A percentile compares a stretch with the other conserved stretches of the same genome.
Evolutionary conservation across 2,113 vertebrate genomes (phyloP).

Genomic region (Atherinomorus stipes): DNA sequence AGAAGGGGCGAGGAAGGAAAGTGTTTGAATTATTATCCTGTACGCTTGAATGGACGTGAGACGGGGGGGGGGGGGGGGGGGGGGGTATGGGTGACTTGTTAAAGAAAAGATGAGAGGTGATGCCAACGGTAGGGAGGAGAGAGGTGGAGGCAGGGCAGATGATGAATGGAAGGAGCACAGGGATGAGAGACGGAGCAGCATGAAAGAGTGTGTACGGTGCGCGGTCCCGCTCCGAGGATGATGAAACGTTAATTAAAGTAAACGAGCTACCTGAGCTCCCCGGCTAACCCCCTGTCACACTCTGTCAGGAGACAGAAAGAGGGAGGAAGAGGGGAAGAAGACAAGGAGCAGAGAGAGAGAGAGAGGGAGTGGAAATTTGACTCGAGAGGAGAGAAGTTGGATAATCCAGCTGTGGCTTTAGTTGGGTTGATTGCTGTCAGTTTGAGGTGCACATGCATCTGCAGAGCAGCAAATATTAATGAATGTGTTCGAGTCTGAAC

Average conservation of each 20-base stretch:
- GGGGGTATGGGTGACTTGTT: constrained; percentile 47
- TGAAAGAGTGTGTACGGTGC: constrained; percentile 60
- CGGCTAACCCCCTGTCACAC: constrained; percentile 80
- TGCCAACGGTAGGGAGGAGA: constrained; percentile 26
- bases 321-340: background rate
- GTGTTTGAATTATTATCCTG: constrained; percentile 73
- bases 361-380: constrained; percentile 37
- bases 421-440: constrained; percentile 59
- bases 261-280: constrained; percentile 82
- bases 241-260: constrained; percentile 85
- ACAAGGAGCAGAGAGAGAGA: background rate
- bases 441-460: background rate
- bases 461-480: constrained; percentile 10
- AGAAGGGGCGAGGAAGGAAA: constrained; percentile 51
- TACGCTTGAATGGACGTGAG: constrained; percentile 76
- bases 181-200: constrained; percentile 75
- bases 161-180: constrained; percentile 71
- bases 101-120: constrained; percentile 67
- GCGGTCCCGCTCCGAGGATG: constrained; percentile 72
- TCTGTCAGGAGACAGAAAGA: constrained; percentile 69
- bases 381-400: constrained; percentile 55
- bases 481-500: background rate
- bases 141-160: constrained; percentile 36
- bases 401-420: constrained; percentile 65
- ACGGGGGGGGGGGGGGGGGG: constrained; percentile 48